phyloP scores from a whole-genome alignment of 2,888 invertebrate species.

The Eupithecia insigniata region DNA sequence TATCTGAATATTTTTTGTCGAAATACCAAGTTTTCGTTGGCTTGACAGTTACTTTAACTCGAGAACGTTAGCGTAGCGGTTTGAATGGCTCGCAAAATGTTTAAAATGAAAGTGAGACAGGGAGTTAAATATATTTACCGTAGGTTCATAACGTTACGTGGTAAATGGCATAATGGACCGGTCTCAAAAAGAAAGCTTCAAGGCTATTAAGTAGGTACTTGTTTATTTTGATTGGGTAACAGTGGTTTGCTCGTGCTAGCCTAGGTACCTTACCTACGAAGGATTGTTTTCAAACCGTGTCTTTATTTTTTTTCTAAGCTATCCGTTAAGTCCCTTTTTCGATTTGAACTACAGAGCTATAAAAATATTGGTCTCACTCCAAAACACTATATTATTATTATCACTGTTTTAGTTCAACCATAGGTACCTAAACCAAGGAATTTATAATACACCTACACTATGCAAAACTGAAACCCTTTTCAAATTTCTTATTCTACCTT shows the following conservation, averaged over 20 bases:
- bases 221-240: constrained; percentile 27
- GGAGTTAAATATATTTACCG: constrained; percentile 1
- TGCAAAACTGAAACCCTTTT: constrained; percentile 7
- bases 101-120: background rate
- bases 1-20: background rate
- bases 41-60: background rate
- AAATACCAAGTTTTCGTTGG: too few species aligned
- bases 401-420: background rate
- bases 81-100: background rate
- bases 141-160: constrained; percentile 1
- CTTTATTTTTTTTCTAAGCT: background rate
- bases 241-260: background rate
- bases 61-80: background rate
- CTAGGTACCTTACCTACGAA: background rate
- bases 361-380: background rate
- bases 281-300: background rate
- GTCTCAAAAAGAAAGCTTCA: constrained; percentile 30
- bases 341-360: background rate
- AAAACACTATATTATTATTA: background rate
- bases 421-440: too few species aligned
- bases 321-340: background rate
- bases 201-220: constrained; percentile 1
- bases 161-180: constrained; percentile 22
- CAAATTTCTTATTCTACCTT: constrained; percentile 44
- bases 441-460: background rate